Evolutionary conservation across 2,888 invertebrate species (phyloP).

Genomic region (Nysson spinosus): DNA sequence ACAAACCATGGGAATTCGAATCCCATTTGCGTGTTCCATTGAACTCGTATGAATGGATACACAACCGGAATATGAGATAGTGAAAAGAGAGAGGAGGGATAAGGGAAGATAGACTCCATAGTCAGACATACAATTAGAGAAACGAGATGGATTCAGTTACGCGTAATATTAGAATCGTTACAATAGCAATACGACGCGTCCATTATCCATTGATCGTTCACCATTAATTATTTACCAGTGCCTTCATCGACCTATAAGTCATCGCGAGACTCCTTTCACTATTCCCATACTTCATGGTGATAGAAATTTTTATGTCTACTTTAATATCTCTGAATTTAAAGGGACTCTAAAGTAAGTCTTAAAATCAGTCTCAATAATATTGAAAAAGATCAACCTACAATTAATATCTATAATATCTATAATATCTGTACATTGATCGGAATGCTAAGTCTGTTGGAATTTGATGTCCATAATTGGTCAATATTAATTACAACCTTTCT

Average conservation of each 20-base stretch:
- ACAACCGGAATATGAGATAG: conserved; percentile 16
- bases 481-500: too few relatives aligned
- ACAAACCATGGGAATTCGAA: conserved; percentile 9
- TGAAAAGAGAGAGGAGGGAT: background rate
- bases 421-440: too few relatives aligned
- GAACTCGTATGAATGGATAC: conserved; percentile 12
- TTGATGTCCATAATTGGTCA: too few relatives aligned
- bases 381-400: too few relatives aligned
- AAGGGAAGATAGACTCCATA: background rate
- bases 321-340: too few relatives aligned
- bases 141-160: conserved; percentile 7
- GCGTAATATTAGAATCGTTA: conserved; percentile 21
- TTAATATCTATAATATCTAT: too few relatives aligned
- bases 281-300: background rate
- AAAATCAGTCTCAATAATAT: too few relatives aligned
- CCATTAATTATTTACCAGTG: conserved; percentile 17
- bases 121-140: conserved; percentile 3
- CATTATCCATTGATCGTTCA: conserved; percentile 23
- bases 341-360: too few relatives aligned
- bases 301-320: too few relatives aligned
- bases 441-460: too few relatives aligned
- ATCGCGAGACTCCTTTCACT: conserved; percentile 7
- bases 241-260: conserved; percentile 28
- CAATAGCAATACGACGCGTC: conserved; percentile 5
- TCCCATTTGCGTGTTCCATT: conserved; percentile 20